Percentiles rank a stretch among this genome's conserved stretches.
phyloP scores from a whole-genome alignment of 2,888 invertebrate species.

The Phytoseiulus persimilis region DNA sequence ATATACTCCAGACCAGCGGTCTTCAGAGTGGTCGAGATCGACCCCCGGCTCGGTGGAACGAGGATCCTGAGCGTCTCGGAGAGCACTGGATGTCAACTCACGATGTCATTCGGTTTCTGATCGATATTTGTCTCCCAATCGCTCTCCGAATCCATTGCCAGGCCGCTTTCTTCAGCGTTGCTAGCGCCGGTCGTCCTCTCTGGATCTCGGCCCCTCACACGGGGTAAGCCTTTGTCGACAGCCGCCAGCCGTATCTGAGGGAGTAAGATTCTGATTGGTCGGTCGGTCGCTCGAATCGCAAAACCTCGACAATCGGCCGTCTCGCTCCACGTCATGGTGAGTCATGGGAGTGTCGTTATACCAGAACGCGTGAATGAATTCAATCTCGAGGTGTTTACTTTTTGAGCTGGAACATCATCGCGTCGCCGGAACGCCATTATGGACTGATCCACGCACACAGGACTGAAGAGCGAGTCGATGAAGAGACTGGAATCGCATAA shows the following conservation, averaged over 20 bases:
- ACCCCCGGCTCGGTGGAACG: too few species aligned
- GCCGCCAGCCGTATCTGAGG: background rate
- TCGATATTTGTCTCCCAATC: background rate
- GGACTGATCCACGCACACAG: slow-evolving; percentile 52
- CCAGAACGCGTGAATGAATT: background rate
- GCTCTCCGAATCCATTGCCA: background rate
- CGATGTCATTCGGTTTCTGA: background rate
- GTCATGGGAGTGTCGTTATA: too few species aligned
- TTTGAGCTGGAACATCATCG: background rate
- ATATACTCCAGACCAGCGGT: too few species aligned
- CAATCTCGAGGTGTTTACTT: background rate
- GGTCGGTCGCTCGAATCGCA: too few species aligned
- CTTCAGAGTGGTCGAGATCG: too few species aligned
- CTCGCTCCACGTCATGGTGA: too few species aligned
- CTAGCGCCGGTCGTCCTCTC: background rate
- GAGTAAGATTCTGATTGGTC: background rate
- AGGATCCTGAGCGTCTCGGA: too few species aligned
- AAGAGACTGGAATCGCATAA: slow-evolving; percentile 50
- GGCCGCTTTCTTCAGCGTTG: background rate
- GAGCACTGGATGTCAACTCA: background rate
- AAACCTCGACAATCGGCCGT: too few species aligned
- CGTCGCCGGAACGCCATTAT: slow-evolving; percentile 52
- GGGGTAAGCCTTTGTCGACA: background rate
- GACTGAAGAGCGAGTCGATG: slow-evolving; percentile 52
- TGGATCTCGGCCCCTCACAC: background rate